A percentile compares a stretch with the other conserved stretches of the same genome.
Evolutionary conservation across 2,888 invertebrate genomes (phyloP).

Genomic region (Tenodera sinensis): DNA sequence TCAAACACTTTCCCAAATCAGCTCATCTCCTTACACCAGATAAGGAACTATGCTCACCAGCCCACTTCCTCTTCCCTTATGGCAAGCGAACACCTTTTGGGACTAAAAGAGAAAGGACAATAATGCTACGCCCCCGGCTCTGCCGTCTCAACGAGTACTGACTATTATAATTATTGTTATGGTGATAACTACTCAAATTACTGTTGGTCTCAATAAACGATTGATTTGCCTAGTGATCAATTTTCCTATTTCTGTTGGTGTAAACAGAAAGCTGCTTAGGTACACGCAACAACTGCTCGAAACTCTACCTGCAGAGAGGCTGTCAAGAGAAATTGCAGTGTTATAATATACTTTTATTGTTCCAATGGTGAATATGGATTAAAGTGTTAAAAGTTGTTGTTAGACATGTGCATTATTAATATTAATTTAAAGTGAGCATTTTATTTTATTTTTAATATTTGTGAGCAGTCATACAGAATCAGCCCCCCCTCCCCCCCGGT

Average conservation of each 20-base stretch:
- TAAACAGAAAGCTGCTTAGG: background rate
- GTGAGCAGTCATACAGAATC: background rate
- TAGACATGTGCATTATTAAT: background rate
- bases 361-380: background rate
- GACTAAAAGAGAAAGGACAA: conserved; percentile 32
- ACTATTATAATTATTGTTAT: conserved; percentile 27
- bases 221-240: background rate
- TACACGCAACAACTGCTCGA: background rate
- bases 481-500: background rate
- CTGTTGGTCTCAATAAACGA: conserved; percentile 29
- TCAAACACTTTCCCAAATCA: conserved; percentile 78
- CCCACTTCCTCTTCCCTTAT: conserved; percentile 68
- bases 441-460: background rate
- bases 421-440: background rate
- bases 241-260: background rate
- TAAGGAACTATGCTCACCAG: conserved; percentile 92
- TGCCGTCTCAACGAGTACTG: conserved; percentile 8
- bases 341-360: background rate
- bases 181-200: conserved; percentile 28
- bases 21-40: conserved; percentile 92
- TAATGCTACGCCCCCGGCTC: conserved; percentile 32
- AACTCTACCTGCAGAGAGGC: background rate
- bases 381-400: background rate
- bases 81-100: conserved; percentile 60
- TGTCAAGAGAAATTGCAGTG: background rate